Percentiles rank a stretch among this genome's conserved stretches.
Conservation (phyloP, 2,113 vertebrate genomes). For the Phycodurus eques region DNA sequence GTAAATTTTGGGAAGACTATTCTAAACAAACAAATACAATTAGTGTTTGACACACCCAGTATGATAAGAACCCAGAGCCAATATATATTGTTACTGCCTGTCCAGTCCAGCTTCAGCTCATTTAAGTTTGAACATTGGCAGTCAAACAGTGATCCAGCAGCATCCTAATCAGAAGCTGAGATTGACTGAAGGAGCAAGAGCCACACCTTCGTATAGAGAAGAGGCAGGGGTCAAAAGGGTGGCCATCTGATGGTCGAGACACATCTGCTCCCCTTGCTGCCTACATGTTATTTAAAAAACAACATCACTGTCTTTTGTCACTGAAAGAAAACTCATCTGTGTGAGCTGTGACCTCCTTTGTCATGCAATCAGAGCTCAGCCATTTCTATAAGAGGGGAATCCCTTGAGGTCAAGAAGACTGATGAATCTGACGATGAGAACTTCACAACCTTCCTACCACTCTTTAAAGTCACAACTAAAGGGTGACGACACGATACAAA, state of each 20-base stretch:
- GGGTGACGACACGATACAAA: constrained; percentile 60
- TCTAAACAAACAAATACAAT: not conserved
- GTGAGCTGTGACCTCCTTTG: constrained; percentile 26
- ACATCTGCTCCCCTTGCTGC: constrained; percentile 49
- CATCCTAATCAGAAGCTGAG: constrained; percentile 26
- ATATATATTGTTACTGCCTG: not conserved
- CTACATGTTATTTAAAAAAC: constrained; percentile 27
- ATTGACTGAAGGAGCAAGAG: constrained; percentile 52
- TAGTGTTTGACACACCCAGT: not conserved
- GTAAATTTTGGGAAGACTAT: no score
- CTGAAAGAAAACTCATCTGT: constrained; percentile 12
- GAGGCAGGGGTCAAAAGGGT: constrained; percentile 45
- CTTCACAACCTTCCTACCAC: constrained; percentile 33
- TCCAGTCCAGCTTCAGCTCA: not conserved
- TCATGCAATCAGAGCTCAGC: constrained; percentile 27
- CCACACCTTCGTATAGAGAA: constrained; percentile 32
- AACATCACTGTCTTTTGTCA: constrained; percentile 1
- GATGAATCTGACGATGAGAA: constrained; percentile 18
- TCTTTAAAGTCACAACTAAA: constrained; percentile 40
- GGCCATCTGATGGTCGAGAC: constrained; percentile 28
- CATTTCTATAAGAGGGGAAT: constrained; percentile 14
- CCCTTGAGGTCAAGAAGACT: constrained; percentile 14
- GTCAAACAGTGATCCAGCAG: no score
- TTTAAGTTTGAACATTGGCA: not conserved
- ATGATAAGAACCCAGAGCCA: not conserved